These are phyloP conservation scores for Sceloporus tristichus DNA, from an alignment of 2,113 vertebrate species.

Conservation along the genomic window DNA sequence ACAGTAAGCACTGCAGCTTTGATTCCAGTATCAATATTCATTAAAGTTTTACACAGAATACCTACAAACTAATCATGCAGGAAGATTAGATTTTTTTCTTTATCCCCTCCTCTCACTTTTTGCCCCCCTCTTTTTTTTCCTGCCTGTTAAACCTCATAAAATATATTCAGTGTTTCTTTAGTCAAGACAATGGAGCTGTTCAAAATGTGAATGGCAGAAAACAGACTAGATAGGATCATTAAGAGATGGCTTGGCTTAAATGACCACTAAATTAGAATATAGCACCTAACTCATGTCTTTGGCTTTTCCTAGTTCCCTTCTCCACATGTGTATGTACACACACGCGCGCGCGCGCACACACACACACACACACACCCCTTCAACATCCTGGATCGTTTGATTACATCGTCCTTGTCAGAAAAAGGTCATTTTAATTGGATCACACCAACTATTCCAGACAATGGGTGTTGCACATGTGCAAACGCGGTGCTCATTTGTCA, in stretches of 20 bases:
- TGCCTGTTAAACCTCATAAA: conserved; percentile 16
- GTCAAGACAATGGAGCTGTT: conserved; percentile 55
- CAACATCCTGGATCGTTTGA: conserved; percentile 68
- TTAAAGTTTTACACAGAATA: conserved; percentile 55
- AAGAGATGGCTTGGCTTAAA: conserved; percentile 57
- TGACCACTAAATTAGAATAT: conserved; percentile 46
- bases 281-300: conserved; percentile 17
- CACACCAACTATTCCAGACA: conserved; percentile 77
- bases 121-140: too few relatives aligned
- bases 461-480: conserved; percentile 81
- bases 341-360: too few relatives aligned
- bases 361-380: background rate
- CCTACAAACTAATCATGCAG: conserved; percentile 45
- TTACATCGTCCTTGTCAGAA: conserved; percentile 87
- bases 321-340: background rate
- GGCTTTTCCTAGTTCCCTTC: conserved; percentile 14
- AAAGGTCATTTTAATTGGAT: conserved; percentile 87
- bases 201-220: conserved; percentile 48
- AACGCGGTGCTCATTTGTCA: conserved; percentile 91
- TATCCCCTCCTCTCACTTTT: background rate
- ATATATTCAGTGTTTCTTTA: conserved; percentile 33
- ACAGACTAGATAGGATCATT: conserved; percentile 57
- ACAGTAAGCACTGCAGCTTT: conserved; percentile 48
- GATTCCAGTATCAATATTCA: conserved; percentile 65
- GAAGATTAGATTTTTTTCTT: conserved; percentile 15